phyloP scores from a whole-genome alignment of 2,888 invertebrate species.

The Napeogenes inachia region DNA sequence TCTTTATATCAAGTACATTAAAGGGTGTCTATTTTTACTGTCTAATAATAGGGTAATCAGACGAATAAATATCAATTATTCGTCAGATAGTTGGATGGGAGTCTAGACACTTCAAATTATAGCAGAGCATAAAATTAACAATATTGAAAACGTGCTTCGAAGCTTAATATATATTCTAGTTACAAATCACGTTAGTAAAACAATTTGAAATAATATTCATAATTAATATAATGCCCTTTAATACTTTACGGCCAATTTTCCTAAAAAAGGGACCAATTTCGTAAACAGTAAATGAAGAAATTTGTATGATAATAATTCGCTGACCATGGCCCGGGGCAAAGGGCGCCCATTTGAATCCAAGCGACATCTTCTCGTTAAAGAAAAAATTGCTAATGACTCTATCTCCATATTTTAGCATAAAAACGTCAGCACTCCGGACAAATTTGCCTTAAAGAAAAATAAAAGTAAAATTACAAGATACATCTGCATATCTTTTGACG shows the following conservation, averaged over 20 bases:
- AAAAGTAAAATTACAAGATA: slow-evolving; percentile 54
- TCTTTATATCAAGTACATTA: too few species aligned
- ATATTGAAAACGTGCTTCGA: too few species aligned
- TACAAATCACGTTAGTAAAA: too few species aligned
- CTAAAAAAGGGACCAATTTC: slow-evolving; percentile 13
- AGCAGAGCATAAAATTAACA: too few species aligned
- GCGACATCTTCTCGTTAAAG: slow-evolving; percentile 66
- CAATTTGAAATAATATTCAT: too few species aligned
- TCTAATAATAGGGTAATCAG: too few species aligned
- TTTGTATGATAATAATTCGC: slow-evolving; percentile 43
- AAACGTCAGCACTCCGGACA: slow-evolving; percentile 60
- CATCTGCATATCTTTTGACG: slow-evolving; percentile 70
- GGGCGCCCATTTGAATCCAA: slow-evolving; percentile 44
- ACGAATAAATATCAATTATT: too few species aligned
- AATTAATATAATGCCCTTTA: too few species aligned
- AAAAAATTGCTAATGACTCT: slow-evolving; percentile 67
- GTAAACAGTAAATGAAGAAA: slow-evolving; percentile 23
- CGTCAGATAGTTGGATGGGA: too few species aligned
- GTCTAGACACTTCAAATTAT: too few species aligned
- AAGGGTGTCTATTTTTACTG: too few species aligned
- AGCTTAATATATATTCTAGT: too few species aligned
- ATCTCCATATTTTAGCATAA: slow-evolving; percentile 75
- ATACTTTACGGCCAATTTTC: slow-evolving; percentile 4
- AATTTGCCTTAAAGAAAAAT: slow-evolving; percentile 51
- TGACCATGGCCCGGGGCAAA: slow-evolving; percentile 51